Base-by-base conservation (phyloP, 2,888 invertebrate genomes). In the Lasioglossum marginatum region DNA sequence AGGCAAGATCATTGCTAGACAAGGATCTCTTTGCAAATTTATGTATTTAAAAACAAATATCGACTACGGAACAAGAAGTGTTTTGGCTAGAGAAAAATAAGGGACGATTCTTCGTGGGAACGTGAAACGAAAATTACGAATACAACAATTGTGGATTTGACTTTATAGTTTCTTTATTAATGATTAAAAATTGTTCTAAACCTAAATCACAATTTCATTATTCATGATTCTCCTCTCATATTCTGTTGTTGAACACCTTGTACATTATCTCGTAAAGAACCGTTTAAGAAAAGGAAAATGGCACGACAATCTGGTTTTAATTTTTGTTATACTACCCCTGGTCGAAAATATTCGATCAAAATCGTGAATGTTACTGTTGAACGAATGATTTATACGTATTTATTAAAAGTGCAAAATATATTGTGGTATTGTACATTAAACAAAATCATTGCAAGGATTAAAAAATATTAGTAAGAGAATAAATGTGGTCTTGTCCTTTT, bases 401-500 rank as follows among this genome's bases (percentile, higher is more conserved):
- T 27, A 31, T 60, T 4, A 27, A 16, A 31, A 31, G 31, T 27
- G 14, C 60, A 63, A 60, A 27, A 31, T 63, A 63, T 19, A n/a
- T n/a, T n/a, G 45, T 45, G 45, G 27, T 63, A 63, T 63, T 16
- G 31, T 27, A 31, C 6, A 63, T 63, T 63, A 0, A 27, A 60
- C 1, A n/a, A 60, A 60, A 23, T 12, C 12, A 27, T 27, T 27
- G 12, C 12, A 57, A 57, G 14, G 31, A 16, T 27, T 63, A 31
- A 16, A 63, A 63, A 63, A 31, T 31, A 63, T 34, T 63, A 31
- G 31, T 63, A 31, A 63, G 34, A 31, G 31, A 31, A 63, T 31
- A 31, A 34, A 63, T 63, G 31, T 63, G 31, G 63, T 63, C 63
- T 63, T 63, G 63, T 34, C 63, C 63, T 34, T 63, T 63, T 31